A percentile compares a stretch with the other conserved stretches of the same genome.
Conservation (phyloP, 2,888 invertebrate genomes). For the Heliconius charithonia region DNA sequence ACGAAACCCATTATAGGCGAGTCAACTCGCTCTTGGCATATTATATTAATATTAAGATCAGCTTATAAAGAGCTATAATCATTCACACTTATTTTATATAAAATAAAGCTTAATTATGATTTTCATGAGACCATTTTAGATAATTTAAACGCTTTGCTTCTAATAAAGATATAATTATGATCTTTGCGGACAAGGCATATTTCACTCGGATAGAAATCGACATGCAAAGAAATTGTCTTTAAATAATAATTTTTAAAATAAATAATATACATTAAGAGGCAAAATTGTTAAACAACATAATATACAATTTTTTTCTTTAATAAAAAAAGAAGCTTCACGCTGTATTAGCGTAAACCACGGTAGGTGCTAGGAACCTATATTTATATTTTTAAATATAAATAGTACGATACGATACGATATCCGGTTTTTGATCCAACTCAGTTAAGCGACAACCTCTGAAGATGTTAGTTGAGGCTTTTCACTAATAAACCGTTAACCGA, state of each 20-base stretch:
- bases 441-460: too few species aligned
- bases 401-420: too few species aligned
- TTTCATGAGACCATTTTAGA: not conserved
- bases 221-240: not conserved
- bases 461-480: too few species aligned
- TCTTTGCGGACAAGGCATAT: not conserved
- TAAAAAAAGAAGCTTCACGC: not conserved
- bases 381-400: too few species aligned
- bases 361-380: not conserved
- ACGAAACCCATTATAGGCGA: too few species aligned
- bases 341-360: too few species aligned
- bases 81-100: not conserved
- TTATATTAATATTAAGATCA: not conserved
- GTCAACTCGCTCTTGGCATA: too few species aligned
- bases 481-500: too few species aligned
- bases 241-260: too few species aligned
- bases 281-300: not conserved
- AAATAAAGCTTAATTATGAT: not conserved
- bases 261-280: not conserved
- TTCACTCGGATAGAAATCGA: not conserved
- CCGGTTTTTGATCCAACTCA: too few species aligned
- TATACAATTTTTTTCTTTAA: not conserved
- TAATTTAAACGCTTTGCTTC: not conserved
- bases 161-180: not conserved
- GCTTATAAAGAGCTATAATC: not conserved